Evolutionary conservation across 92 coral and sea anemone genomes (phyloP), one percentile per base, ranked within the genome.

Genomic region (Siderastrea siderea): DNA sequence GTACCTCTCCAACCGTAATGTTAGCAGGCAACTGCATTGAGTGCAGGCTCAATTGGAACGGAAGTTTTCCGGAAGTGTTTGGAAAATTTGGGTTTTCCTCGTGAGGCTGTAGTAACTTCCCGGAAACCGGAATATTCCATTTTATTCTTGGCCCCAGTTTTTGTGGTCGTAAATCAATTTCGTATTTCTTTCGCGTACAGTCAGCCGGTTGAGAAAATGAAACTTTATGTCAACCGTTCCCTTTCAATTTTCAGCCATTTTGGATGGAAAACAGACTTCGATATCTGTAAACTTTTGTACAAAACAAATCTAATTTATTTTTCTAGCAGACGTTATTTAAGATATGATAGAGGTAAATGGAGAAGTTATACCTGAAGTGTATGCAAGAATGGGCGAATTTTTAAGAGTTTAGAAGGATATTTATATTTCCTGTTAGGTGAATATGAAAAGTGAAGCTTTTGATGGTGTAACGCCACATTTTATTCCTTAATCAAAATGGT

Each of bases 301-400:
- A 83, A 10, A 60, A 6, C 79, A 14, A 84, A 50, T n/a, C 17
- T 84, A 84, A 84, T 50, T 84, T 84, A 84, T 84, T 84, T 84
- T 84, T 84, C 43, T 84, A 84, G 63, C 47, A 45, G 50, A 74
- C 49, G 61, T 71, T 84, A 84, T 84, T 84, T 84, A 84, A 71
- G 26, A 50, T 50, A 64, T 17, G 62, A 62, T 84, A 51, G 80
- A 43, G 38, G 80, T 49, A 84, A 43, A 60, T 60, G 13, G 46
- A 8, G 52, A 81, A 47, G 47, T 47, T 57, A 5, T 57, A 82
- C 47, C 48, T 46, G 0, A 17, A 55, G 17, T 68, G 47, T 51
- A 48, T 72, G 47, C 74, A 16, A 11, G 47, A 48, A 15, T 65
- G 26, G 12, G 74, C 59, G 58, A 48, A 16, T 48, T 8, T 68